Percentiles rank a stretch among this genome's conserved stretches.
phyloP scores from a whole-genome alignment of 2,888 invertebrate genomes.

The Gastrophysa polygoni region DNA sequence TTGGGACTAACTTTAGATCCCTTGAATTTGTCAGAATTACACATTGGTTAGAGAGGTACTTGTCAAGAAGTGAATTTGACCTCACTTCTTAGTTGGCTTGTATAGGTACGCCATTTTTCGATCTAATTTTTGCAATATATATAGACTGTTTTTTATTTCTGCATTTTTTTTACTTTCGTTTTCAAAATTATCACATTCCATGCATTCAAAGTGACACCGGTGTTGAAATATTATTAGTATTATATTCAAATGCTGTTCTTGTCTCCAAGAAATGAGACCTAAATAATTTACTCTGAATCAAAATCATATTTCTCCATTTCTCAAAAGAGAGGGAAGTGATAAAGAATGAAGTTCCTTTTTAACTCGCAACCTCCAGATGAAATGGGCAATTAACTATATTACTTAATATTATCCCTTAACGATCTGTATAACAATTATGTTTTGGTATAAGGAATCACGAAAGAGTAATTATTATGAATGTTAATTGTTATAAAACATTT shows the following conservation, averaged over 20 bases:
- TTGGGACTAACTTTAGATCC: not conserved
- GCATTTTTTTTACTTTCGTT: not conserved
- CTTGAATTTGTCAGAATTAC: not conserved
- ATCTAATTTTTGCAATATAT: too few species aligned
- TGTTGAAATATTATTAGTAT: not conserved
- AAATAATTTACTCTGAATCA: not conserved
- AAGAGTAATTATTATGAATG: slow-evolving; percentile 2
- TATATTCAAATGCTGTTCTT: not conserved
- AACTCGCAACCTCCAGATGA: slow-evolving; percentile 7
- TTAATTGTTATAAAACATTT: slow-evolving; percentile 7
- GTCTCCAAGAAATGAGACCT: not conserved
- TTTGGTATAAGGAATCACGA: slow-evolving; percentile 41
- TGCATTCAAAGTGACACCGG: not conserved
- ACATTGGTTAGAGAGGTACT: not conserved
- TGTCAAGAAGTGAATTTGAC: not conserved
- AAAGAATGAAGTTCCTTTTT: slow-evolving; percentile 2
- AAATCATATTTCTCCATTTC: not conserved
- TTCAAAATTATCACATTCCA: slow-evolving; percentile 1
- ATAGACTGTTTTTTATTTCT: too few species aligned
- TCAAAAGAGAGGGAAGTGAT: not conserved
- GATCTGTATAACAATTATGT: slow-evolving; percentile 47
- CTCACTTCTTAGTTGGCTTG: not conserved
- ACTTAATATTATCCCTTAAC: slow-evolving; percentile 37
- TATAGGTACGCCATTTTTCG: too few species aligned
- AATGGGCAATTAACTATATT: slow-evolving; percentile 23